Percentiles rank a stretch among this genome's conserved stretches.
phyloP scores from a whole-genome alignment of 2,888 invertebrate genomes.

The Drosophila borealis region DNA sequence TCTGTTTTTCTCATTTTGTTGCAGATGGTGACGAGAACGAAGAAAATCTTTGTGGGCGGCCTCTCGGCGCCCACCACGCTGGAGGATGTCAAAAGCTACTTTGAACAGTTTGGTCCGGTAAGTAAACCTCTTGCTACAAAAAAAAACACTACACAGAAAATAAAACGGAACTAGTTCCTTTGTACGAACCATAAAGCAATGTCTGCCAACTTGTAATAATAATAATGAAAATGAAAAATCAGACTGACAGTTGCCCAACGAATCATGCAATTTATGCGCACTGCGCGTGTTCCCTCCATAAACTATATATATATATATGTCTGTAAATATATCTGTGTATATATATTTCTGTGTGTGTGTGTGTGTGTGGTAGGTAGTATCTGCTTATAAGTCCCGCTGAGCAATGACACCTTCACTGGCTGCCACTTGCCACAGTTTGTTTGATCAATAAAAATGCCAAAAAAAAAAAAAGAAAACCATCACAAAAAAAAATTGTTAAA shows the following conservation, averaged over 20 bases:
- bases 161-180: slow-evolving; percentile 11
- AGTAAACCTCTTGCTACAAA: slow-evolving; percentile 85
- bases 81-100: slow-evolving; percentile 99
- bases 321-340: slow-evolving; percentile 2
- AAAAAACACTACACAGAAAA: not conserved
- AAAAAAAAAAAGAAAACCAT: slow-evolving; percentile 31
- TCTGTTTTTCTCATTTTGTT: slow-evolving; percentile 65
- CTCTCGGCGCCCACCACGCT: slow-evolving; percentile 99
- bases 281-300: slow-evolving; percentile 57
- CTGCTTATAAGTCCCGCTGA: slow-evolving; percentile 44
- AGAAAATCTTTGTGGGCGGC: slow-evolving; percentile 99
- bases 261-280: slow-evolving; percentile 79
- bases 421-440: slow-evolving; percentile 80
- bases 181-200: slow-evolving; percentile 15
- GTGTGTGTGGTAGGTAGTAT: slow-evolving; percentile 10
- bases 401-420: slow-evolving; percentile 77
- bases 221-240: slow-evolving; percentile 69
- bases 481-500: slow-evolving; percentile 21
- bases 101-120: slow-evolving; percentile 99
- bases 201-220: slow-evolving; percentile 52
- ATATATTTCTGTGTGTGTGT: not conserved
- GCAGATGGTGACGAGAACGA: slow-evolving; percentile 99
- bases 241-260: slow-evolving; percentile 72
- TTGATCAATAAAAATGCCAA: slow-evolving; percentile 83
- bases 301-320: slow-evolving; percentile 16